A percentile compares a stretch with the other conserved stretches of the same genome.
Evolutionary conservation across 2,113 vertebrate genomes (phyloP).

Genomic region (Ornithorhynchus anatinus): DNA sequence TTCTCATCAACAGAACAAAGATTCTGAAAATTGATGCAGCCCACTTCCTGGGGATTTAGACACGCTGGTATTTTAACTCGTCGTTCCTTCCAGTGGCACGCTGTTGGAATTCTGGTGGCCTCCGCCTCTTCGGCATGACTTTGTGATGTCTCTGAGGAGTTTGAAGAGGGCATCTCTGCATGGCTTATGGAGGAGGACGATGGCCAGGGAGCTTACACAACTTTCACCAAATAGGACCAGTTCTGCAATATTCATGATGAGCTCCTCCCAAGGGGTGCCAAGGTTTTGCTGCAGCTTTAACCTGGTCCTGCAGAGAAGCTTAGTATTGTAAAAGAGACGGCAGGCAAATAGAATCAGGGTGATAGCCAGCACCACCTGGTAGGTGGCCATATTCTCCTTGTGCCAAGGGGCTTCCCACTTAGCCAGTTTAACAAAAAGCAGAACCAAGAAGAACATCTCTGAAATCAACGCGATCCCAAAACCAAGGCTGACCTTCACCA

Average conservation of each 20-base stretch:
- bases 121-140: constrained; percentile 37
- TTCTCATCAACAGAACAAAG: too few relatives aligned
- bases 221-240: constrained; percentile 74
- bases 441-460: constrained; percentile 50
- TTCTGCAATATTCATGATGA: constrained; percentile 73
- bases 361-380: constrained; percentile 14
- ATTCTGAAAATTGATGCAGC: too few relatives aligned
- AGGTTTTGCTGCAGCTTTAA: constrained; percentile 8
- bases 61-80: background rate
- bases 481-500: constrained; percentile 69
- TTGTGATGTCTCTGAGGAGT: constrained; percentile 39
- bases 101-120: background rate
- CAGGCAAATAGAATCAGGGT: constrained; percentile 39
- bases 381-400: constrained; percentile 23
- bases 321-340: constrained; percentile 67
- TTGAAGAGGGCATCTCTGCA: constrained; percentile 56
- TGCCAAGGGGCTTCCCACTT: constrained; percentile 14
- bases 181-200: constrained; percentile 63
- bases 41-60: accelerated
- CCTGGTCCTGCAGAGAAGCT: constrained; percentile 60
- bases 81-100: background rate
- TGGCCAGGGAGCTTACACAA: constrained; percentile 60
- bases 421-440: constrained; percentile 37
- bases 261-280: constrained; percentile 22
- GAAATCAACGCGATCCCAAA: constrained; percentile 65